Percentiles rank a stretch among this genome's conserved stretches.
Conservation (phyloP, 2,797 vertebrate genomes). For the Euthynnus affinis region DNA sequence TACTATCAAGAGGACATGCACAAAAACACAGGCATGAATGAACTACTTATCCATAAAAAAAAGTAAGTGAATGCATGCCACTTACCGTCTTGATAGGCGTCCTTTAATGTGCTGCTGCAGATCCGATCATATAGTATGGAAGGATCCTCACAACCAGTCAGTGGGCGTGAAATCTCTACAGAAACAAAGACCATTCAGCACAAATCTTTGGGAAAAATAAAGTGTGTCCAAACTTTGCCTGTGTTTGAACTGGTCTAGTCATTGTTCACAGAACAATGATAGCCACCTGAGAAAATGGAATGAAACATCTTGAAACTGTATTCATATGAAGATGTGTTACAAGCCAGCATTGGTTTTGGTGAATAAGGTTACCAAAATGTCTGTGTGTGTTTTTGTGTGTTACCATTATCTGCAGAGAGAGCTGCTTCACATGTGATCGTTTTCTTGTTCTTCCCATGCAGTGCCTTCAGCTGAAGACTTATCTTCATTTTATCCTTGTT, state of each 20-base stretch:
- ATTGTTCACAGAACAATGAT: conserved; percentile 6
- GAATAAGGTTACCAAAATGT: background rate
- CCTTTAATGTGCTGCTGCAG: conserved; percentile 80
- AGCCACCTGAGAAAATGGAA: background rate
- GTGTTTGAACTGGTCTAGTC: background rate
- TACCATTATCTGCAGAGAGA: conserved; percentile 51
- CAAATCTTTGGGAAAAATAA: background rate
- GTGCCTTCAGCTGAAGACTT: conserved; percentile 84
- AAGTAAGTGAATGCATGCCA: background rate
- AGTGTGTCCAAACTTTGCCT: background rate
- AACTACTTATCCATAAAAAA: background rate
- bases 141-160: conserved; percentile 83
- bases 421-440: conserved; percentile 40
- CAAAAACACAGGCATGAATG: conserved; percentile 33
- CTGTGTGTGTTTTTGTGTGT: conserved; percentile 33
- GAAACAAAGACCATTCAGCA: conserved; percentile 5
- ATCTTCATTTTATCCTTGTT: conserved; percentile 76
- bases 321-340: background rate
- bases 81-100: conserved; percentile 85
- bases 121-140: conserved; percentile 86
- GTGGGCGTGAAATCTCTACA: conserved; percentile 42
- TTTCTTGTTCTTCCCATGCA: conserved; percentile 85
- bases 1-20: conserved; percentile 81
- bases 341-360: background rate
- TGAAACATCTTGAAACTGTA: background rate